Evolutionary conservation across 2,888 invertebrate genomes (phyloP), one percentile per base, ranked within the genome.

Genomic region (Acanthococcus lagerstroemiae): DNA sequence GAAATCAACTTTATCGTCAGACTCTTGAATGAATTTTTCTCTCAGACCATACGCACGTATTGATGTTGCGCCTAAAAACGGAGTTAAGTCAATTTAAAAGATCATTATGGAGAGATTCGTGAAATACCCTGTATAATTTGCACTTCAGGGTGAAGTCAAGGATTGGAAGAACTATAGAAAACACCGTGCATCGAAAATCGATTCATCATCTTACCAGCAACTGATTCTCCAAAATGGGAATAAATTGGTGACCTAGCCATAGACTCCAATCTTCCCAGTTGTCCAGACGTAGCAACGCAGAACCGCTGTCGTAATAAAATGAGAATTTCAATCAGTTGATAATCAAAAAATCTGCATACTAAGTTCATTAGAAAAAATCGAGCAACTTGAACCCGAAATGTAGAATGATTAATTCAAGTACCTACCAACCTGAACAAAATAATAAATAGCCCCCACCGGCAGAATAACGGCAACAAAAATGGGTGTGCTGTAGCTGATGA

Each of bases 211-310:
- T 58, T 56, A 70, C 80, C 79, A 2, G 89, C 88, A 57, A 97
- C 86, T 50, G 92, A 94, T 80, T 97, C 97, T 21, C 92, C 87
- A 74, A 97, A 95, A 78, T 95, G 95, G 7, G 95, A 94, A 79
- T 94, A 97, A 73, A 97, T 93, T 0, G 96, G 97, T 30, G 96
- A 96, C 66, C 95, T 82, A 1, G 93, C 91, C 0, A 95, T 86
- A 0, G 95, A 95, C 76, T 95, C 93, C 67, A 97, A 78, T 57
- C 97, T 83, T 78, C 95, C 95, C 71, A 97, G 78, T 76, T 97
- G 96, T 24, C 96, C 80, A n/a, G n/a, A n/a, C n/a, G n/a, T n/a
- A n/a, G n/a, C n/a, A n/a, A n/a, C n/a, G n/a, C n/a, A n/a, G n/a
- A 3, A 95, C 95, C 0, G 95, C 88, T 2, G 91, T 87, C 70